Conservation (phyloP, 2,888 invertebrate genomes). For the Scaptomyza caliginosa region DNA sequence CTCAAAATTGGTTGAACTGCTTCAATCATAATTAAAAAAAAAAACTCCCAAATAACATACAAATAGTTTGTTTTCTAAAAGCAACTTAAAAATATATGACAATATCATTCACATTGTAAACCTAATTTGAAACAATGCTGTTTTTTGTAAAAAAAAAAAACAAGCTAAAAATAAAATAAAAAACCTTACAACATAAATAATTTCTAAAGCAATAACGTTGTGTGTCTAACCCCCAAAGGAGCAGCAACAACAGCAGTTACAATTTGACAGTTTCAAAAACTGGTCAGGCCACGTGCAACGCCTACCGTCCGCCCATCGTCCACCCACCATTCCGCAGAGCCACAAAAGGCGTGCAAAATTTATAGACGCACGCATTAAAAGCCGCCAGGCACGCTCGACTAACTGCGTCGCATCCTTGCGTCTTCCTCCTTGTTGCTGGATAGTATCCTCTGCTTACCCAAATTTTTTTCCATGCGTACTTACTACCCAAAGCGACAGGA, state of each 20-base stretch:
- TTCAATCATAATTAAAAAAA: not conserved
- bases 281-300: conserved; percentile 69
- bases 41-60: not conserved
- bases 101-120: not conserved
- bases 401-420: conserved; percentile 60
- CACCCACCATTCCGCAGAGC: conserved; percentile 23
- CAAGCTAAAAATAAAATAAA: conserved; percentile 14
- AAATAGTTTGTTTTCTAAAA: not conserved
- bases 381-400: conserved; percentile 75
- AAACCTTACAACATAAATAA: conserved; percentile 40
- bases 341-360: conserved; percentile 78
- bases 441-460: conserved; percentile 32
- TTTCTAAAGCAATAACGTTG: conserved; percentile 18
- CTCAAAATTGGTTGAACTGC: not conserved
- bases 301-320: conserved; percentile 12
- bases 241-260: conserved; percentile 33
- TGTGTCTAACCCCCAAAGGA: conserved; percentile 50
- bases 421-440: conserved; percentile 25
- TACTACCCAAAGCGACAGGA: conserved; percentile 63
- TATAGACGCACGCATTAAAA: conserved; percentile 77
- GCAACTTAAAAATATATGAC: not conserved
- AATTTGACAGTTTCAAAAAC: conserved; percentile 73
- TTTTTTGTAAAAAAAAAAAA: conserved; percentile 9
- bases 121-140: conserved; percentile 7
- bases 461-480: not conserved